Evolutionary conservation across 2,797 vertebrate species (phyloP).

Genomic region (Falco columbarius): DNA sequence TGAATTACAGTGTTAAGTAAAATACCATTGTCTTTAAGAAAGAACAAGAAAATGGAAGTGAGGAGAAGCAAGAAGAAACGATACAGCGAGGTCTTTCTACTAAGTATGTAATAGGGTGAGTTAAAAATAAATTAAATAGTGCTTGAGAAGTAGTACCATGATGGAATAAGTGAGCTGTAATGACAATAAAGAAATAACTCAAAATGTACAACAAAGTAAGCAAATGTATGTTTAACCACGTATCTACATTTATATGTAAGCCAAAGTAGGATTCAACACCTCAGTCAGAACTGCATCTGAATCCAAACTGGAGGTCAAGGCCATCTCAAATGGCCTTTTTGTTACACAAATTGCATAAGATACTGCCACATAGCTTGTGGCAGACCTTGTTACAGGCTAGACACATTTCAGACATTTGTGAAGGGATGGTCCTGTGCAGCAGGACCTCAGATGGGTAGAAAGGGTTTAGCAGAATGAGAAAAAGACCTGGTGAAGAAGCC

Average conservation of each 20-base stretch:
- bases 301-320: neutral
- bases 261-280: neutral
- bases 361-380: neutral
- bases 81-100: neutral
- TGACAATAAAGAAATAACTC: neutral
- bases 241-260: neutral
- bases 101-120: neutral
- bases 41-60: neutral
- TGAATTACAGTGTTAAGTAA: neutral
- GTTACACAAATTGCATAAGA: neutral
- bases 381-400: neutral
- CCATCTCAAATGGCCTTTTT: neutral
- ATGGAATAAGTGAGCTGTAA: neutral
- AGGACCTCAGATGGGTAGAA: neutral
- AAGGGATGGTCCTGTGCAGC: neutral
- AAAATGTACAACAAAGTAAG: neutral
- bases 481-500: neutral
- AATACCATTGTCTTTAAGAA: neutral
- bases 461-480: neutral
- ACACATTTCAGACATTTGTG: neutral
- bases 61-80: neutral
- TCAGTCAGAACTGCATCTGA: neutral
- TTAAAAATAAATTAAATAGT: neutral
- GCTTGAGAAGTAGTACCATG: neutral
- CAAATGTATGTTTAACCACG: rapidly evolving